Base-by-base conservation (phyloP, 2,888 invertebrate genomes). In the Noctua janthe region DNA sequence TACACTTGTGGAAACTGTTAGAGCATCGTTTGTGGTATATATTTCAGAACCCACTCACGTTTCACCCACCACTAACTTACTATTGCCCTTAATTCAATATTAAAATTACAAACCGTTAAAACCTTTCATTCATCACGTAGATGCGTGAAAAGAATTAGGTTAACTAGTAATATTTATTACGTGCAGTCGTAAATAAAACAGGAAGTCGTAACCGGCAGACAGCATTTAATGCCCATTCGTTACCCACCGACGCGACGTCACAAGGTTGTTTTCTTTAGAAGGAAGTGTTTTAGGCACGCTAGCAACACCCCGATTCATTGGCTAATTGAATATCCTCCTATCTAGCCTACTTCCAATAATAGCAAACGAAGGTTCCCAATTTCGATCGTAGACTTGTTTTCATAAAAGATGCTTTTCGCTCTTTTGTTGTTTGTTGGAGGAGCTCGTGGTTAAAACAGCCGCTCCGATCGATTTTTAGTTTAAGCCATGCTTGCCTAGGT, bases 151-250 rank as follows among this genome's bases (percentile, higher is more conserved):
- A 82, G 39, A 88, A 89, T 81, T 87, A 80, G 81, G 88, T 80
- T 87, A 80, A 87, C 82, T 78, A 73, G 66, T 69, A 87, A 89
- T 83, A 78, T 80, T 89, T 89, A 86, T 86, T 80, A 87, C 80
- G 71, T 74, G 73, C 69, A 80, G 64, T 79, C 89, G 54, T 78
- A 72, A 78, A 76, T 81, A 76, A 66, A 86, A 88, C 78, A 62
- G 80, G 69, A 43, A 62, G 70, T 70, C 83, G 83, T 86, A 86
- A 74, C 82, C 3, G 35, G 59, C 79, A 35, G 82, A 66, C 70
- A 71, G 64, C 51, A 69, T 86, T 82, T 86, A 86, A 76, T 49
- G 76, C n/a, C 70, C 76, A 66, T 83, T 83, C 47, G 62, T 86
- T 82, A 76, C 69, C 69, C 23, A 66, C 67, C 8, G 59, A 82